Base-by-base conservation (phyloP, 2,888 invertebrate species). In the Drosophila rellima region DNA sequence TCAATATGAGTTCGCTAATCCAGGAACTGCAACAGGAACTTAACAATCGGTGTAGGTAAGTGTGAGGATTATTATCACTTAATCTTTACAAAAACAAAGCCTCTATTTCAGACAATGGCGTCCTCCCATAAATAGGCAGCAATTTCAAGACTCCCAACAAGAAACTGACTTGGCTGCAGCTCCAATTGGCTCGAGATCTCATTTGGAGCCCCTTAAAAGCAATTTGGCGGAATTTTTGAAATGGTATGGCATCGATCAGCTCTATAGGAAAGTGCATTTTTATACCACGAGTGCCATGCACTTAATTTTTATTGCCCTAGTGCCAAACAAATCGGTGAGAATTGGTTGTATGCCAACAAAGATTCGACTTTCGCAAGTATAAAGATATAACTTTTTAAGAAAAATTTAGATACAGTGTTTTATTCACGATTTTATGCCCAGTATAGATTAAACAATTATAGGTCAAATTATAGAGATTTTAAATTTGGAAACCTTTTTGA, bases 241-340 rank as follows among this genome's bases (percentile, higher is more conserved):
- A 17, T 26, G 8, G 4, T 17, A 15, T 33, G 29, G 47, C 15
- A 7, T 40, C 17, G n/a, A n/a, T 20, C 48, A 48, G 15, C 0
- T 75, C 0, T 23, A 45, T 6, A 18, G 7, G 0, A 60, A 40
- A 31, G 7, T 72, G 0, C n/a, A 37, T 3, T 26, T 15, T 1
- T 51, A 13, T 15, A 29, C 71, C 18, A n/a, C 31, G 0, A 45
- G 1, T 1, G 45, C 33, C 1, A 23, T 26, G 6, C 47, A 29
- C 5, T 7, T 57, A 11, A 23, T 75, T 2, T 73, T 57, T 57
- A 5, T 45, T 3, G 0, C 50, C 5, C 2, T 69, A 0, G 10
- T 72, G 26, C 77, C 75, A 1, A 18, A 39, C 6, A 60, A 63
- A 3, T 68, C 63, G 0, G 1, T 57, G 2, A 31, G 73, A 44